Evolutionary conservation across 1,140 invertebrate species (phyloP).

Genomic region (Cherax destructor): DNA sequence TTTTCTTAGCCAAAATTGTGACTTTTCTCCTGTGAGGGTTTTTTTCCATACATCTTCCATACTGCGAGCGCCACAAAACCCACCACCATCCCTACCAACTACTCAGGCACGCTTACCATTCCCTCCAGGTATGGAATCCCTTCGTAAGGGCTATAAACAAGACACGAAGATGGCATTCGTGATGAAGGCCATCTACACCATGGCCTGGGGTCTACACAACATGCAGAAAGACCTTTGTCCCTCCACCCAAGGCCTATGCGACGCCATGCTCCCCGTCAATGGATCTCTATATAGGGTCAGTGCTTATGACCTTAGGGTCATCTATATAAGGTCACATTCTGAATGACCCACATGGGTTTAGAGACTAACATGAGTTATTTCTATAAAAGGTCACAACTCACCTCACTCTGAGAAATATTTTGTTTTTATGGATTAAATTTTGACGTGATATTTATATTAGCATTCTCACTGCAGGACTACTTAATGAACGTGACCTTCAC

Average conservation of each 20-base stretch:
- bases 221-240: slow-evolving; percentile 78
- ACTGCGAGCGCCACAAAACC: not conserved
- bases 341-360: no score
- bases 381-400: not conserved
- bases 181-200: slow-evolving; percentile 84
- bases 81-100: not conserved
- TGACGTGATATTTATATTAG: no score
- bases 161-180: slow-evolving; percentile 88
- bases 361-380: not conserved
- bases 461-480: slow-evolving; percentile 79
- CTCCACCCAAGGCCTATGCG: slow-evolving; percentile 78
- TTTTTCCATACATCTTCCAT: not conserved
- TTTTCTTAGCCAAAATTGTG: no score
- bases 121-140: slow-evolving; percentile 77
- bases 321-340: no score
- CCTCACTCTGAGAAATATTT: not conserved
- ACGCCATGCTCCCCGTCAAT: slow-evolving; percentile 81
- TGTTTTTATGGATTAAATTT: no score
- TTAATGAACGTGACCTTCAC: slow-evolving; percentile 87
- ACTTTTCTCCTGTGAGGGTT: no score
- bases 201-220: slow-evolving; percentile 82
- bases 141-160: slow-evolving; percentile 79
- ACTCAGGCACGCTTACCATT: not conserved
- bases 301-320: not conserved
- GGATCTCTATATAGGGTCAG: slow-evolving; percentile 79